Base-by-base conservation (phyloP, 2,888 invertebrate genomes). In the Pilophorus perplexus region DNA sequence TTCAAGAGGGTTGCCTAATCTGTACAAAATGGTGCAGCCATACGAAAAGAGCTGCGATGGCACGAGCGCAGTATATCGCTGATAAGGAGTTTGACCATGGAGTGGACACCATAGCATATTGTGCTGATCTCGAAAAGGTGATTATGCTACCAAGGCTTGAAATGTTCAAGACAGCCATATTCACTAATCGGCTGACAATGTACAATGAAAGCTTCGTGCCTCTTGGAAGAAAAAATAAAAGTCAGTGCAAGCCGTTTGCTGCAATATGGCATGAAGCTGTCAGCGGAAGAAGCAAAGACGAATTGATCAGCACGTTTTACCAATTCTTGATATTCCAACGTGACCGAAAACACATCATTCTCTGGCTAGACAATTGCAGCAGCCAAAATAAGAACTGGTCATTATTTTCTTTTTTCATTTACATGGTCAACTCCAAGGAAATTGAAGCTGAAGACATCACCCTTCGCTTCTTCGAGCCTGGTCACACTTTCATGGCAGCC, bases 211-310 rank as follows among this genome's bases (percentile, higher is more conserved):
- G 50, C 18, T 68, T 65, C 48, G 68, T 57, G 5, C 59, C 68
- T 4, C 10, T 65, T 18, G 68, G 59, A 16, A 22, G 25, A 2
- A n/a, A n/a, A n/a, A n/a, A n/a, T n/a, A 37, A 14, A 14, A 12
- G 8, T 8, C 25, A 16, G 16, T 8, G 16, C 6, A 28, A 6
- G 6, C 57, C n/a, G n/a, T n/a, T n/a, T n/a, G 72, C 71, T 12
- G 60, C 57, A 18, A 48, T 73, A 8, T 73, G 73, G 74, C 73
- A 75, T 67, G 74, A 75, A 71, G 73, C 71, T 14, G 72, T 73
- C 44, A 50, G 73, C n/a, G 74, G 74, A 16, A 66, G 75, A 42
- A 72, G 73, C 57, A 68, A 74, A 55, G 72, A 74, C 59, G 74
- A 75, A 48, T 72, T 73, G 20, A 50, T 72, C 14, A 72, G 71